Evolutionary conservation across 2,113 vertebrate genomes (phyloP).

Genomic region (Pelobates fuscus): DNA sequence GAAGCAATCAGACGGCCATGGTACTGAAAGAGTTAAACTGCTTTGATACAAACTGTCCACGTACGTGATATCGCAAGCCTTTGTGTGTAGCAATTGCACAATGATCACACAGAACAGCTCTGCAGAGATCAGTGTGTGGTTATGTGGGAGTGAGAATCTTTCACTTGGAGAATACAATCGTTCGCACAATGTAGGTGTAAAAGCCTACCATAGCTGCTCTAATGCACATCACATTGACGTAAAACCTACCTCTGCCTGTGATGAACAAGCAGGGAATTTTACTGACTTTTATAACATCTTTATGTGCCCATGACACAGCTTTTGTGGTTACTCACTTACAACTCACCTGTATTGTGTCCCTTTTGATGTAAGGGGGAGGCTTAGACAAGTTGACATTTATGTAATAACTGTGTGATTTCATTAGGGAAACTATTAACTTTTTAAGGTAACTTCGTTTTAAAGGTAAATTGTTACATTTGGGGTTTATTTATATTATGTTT

Average conservation of each 20-base stretch:
- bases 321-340: background rate
- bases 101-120: no score
- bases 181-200: constrained; percentile 1
- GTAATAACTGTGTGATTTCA: no score
- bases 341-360: background rate
- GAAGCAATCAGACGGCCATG: no score
- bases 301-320: background rate
- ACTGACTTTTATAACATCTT: background rate
- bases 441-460: no score
- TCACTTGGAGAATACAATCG: background rate
- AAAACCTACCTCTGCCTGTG: background rate
- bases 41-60: no score
- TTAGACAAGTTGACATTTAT: no score
- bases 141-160: constrained; percentile 12
- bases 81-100: no score
- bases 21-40: no score
- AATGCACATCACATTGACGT: constrained; percentile 30
- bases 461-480: no score
- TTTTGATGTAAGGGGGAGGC: background rate
- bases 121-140: background rate
- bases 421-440: no score
- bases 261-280: constrained; percentile 22
- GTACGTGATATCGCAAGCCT: no score
- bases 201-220: constrained; percentile 1
- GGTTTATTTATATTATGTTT: no score